Conservation (phyloP, 2,888 invertebrate genomes). For the Polietes domitor region DNA sequence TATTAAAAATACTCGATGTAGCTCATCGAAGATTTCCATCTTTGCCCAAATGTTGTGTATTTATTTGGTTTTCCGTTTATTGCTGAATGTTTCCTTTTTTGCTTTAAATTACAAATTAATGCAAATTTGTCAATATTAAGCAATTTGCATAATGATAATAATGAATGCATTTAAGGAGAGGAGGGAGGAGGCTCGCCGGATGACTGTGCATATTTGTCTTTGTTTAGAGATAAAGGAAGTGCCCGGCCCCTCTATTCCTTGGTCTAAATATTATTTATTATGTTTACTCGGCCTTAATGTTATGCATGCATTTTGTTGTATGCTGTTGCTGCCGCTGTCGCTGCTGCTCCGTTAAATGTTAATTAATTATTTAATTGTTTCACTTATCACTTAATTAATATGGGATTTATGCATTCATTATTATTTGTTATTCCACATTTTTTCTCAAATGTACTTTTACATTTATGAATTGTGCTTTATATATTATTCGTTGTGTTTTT, state of each 20-base stretch:
- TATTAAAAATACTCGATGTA: no score
- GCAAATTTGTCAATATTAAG: slow-evolving; percentile 28
- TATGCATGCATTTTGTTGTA: slow-evolving; percentile 47
- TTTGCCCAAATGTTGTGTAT: not conserved
- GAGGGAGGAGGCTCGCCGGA: not conserved
- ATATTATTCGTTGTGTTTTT: not conserved
- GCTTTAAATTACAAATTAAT: slow-evolving; percentile 22
- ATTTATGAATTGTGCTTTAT: not conserved
- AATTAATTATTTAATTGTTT: slow-evolving; percentile 79
- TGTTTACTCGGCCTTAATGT: slow-evolving; percentile 54
- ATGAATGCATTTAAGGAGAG: no score
- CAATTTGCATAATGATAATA: slow-evolving; percentile 9
- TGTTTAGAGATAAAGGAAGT: no score
- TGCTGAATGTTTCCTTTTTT: not conserved
- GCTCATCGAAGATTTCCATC: slow-evolving; percentile 9
- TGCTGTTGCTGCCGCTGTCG: slow-evolving; percentile 12
- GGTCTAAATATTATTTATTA: slow-evolving; percentile 39
- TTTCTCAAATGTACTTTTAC: slow-evolving; percentile 4
- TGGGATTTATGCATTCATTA: slow-evolving; percentile 71
- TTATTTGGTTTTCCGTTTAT: not conserved
- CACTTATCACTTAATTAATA: slow-evolving; percentile 79
- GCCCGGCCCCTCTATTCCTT: not conserved
- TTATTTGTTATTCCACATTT: slow-evolving; percentile 51
- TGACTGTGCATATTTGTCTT: not conserved
- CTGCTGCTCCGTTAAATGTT: slow-evolving; percentile 63